Evolutionary conservation across 2,113 vertebrate species (phyloP), one percentile per base, ranked within the genome.

Genomic region (Pycnonotus jocosus): DNA sequence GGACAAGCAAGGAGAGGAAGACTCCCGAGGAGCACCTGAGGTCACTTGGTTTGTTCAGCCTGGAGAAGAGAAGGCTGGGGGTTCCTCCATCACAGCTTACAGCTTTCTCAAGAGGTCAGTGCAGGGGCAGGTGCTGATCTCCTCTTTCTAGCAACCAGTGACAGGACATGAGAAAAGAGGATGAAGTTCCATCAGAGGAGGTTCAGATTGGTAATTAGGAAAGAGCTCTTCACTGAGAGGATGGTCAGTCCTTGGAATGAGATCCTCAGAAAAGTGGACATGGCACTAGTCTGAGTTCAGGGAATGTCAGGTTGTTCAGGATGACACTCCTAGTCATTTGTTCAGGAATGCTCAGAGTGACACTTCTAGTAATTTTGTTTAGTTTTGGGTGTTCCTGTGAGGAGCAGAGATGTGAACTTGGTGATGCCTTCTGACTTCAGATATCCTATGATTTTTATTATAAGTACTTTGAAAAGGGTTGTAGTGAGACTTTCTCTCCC

Each of bases 81-180:
- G 3, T 68, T 50, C 24, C 10, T 22, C 30, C 28, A 58, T 25
- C 1, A 0, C 1, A 3, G 35, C 7, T 13, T 28, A 48, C 35
- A 60, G 5, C 7, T 70, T 76, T 40, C 28, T 60, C 24, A 60
- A 24, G 7, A 15, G 14, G 9, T 23, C 28, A 71, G 20, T 3
- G 4, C 21, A 38, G 11, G 35, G 1, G 6, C 30, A 77, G 18
- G 18, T 15, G 19, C 37, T 71, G 28, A 13, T 48, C 14, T 79
- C 20, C 11, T n/a, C 14, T 31, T 33, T 40, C 22, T 57, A 28
- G 42, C 7, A 12, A 33, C 33, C 6, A 22, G 24, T 0, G 8
- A 42, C 20, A 37, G 17, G 12, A 81, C 28, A 45, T 0, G 1
- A 68, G 53, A 22, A 89, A 89, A 72, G 6, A 33, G 33, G 61